Evolutionary conservation across 1,140 invertebrate genomes (phyloP), one percentile per base, ranked within the genome.

Genomic region (Hypsibius dujardini): DNA sequence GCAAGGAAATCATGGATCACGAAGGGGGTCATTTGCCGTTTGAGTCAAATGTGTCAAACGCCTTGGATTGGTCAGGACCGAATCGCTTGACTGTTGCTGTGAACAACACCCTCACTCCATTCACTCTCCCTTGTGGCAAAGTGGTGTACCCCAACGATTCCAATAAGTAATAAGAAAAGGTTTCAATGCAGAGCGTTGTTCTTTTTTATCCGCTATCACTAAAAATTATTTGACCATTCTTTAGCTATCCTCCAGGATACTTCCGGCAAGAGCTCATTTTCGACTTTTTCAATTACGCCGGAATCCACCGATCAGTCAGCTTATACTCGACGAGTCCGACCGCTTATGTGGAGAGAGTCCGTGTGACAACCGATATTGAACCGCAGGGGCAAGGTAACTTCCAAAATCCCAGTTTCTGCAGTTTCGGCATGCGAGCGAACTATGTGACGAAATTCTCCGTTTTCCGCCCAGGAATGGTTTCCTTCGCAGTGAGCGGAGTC

Each of bases 261-360:
- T 86, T 87, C 74, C 80, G 86, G 59, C 89, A 93, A 77, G 83
- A 84, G 46, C 89, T 92, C 72, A 87, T 87, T 40, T 96, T 97
- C 79, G 95, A 98, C 78, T 98, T 97, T 79, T 96, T 95, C 81
- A 96, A 98, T 79, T 98, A 97, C 80, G 94, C 93, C 12, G 95
- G 95, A 1, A 95, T 98, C 70, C 90, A 97, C 78, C 85, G 94
- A 71, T 85, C 89, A 59, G 92, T 98, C 45, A 84, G 87, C 75
- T 76, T 98, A 3, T 91, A 92, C 77, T 88, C 90, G 1, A 92
- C 89, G n/a, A 7, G 7, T 7, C 92, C 92, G 2, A 81, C 82
- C 69, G 80, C 72, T 0, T 91, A 87, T 76, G 86, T 96, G 46
- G 86, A 91, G 75, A 92, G 95, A 76, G 86, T 95, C 46, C 86